Evolutionary conservation across 2,888 invertebrate species (phyloP).

Genomic region (Acleris holmiana): DNA sequence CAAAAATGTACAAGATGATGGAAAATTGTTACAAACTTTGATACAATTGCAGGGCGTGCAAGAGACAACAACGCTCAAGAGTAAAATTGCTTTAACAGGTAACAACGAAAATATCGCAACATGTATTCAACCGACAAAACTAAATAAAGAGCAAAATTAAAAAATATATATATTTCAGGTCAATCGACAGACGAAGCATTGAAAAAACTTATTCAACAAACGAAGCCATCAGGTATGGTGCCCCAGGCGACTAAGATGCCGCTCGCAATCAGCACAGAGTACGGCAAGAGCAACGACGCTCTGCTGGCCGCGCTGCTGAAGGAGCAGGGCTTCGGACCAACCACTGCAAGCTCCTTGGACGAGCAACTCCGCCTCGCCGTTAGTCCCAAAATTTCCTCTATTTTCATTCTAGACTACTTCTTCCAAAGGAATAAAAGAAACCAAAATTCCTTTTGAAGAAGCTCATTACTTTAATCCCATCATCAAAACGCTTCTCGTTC

Average conservation of each 20-base stretch:
- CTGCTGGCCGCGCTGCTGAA: slow-evolving; percentile 88
- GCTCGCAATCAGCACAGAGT: slow-evolving; percentile 77
- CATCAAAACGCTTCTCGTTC: slow-evolving; percentile 37
- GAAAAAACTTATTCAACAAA: slow-evolving; percentile 68
- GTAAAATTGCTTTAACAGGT: slow-evolving; percentile 76
- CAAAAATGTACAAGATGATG: slow-evolving; percentile 71
- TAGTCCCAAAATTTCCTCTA: slow-evolving; percentile 61
- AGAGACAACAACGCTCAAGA: slow-evolving; percentile 71
- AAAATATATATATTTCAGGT: slow-evolving; percentile 54
- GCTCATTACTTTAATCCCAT: slow-evolving; percentile 25
- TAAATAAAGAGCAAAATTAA: too few relatives aligned
- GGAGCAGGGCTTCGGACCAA: slow-evolving; percentile 89
- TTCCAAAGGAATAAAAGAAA: slow-evolving; percentile 31
- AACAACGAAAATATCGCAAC: neutral
- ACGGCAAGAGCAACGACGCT: slow-evolving; percentile 87
- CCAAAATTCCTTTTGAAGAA: slow-evolving; percentile 38
- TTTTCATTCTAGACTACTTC: slow-evolving; percentile 40
- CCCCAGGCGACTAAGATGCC: slow-evolving; percentile 74
- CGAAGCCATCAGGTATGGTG: slow-evolving; percentile 66
- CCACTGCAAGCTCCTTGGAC: slow-evolving; percentile 86
- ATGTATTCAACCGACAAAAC: too few relatives aligned
- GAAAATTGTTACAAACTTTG: slow-evolving; percentile 76
- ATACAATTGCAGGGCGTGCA: slow-evolving; percentile 76
- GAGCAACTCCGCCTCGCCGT: slow-evolving; percentile 85
- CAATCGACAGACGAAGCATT: slow-evolving; percentile 77